These are phyloP conservation scores for Labeo catla DNA, from an alignment of 2,113 vertebrate species.

Conservation along the genomic window DNA sequence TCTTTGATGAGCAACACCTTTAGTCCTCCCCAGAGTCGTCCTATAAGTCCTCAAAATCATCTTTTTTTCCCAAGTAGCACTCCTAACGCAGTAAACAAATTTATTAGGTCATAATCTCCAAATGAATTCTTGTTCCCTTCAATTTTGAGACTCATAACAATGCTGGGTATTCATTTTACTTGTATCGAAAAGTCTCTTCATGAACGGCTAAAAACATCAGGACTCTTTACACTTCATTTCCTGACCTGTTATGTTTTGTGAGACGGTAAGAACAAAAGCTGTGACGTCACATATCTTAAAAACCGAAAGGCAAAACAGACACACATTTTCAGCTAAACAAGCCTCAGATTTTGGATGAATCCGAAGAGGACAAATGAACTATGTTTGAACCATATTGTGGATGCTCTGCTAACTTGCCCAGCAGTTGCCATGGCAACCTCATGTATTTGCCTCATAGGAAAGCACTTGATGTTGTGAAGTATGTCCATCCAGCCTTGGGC, in stretches of 20 bases:
- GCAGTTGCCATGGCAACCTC: slow-evolving; percentile 50
- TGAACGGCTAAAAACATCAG: slow-evolving; percentile 15
- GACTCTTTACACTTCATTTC: slow-evolving; percentile 12
- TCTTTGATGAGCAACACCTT: slow-evolving; percentile 37
- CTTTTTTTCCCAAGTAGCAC: slow-evolving; percentile 12
- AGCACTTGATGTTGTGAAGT: slow-evolving; percentile 36
- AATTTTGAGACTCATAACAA: neutral
- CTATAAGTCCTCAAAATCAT: slow-evolving; percentile 4
- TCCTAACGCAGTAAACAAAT: slow-evolving; percentile 19
- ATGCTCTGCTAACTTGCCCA: slow-evolving; percentile 13
- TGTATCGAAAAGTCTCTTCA: neutral
- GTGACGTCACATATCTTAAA: neutral
- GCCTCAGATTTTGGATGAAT: neutral
- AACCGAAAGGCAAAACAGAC: neutral
- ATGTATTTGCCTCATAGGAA: slow-evolving; percentile 23
- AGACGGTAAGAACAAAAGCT: neutral
- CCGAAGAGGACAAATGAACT: neutral
- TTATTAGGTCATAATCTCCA: slow-evolving; percentile 20
- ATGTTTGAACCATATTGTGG: neutral
- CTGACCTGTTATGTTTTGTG: neutral
- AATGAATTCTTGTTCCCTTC: slow-evolving; percentile 16
- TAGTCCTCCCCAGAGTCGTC: slow-evolving; percentile 22
- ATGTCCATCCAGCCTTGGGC: neutral
- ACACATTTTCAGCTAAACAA: neutral
- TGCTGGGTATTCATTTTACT: neutral